Conservation (phyloP, 2,113 vertebrate species). For the Brachyistius frenatus region DNA sequence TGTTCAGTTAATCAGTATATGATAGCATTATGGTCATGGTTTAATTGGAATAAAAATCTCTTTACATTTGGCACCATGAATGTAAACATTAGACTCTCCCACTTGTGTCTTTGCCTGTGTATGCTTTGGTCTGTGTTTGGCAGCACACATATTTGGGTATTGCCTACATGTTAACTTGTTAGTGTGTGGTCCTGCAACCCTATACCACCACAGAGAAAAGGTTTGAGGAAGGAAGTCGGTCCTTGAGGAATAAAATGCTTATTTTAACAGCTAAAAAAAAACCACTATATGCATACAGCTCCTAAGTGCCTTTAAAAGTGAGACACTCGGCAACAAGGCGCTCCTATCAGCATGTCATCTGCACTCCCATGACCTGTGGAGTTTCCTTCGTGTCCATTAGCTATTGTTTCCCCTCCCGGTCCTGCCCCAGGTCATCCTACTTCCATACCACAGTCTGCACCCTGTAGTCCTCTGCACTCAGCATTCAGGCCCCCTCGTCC, state of each 20-base stretch:
- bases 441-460: conserved; percentile 58
- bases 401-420: conserved; percentile 67
- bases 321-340: conserved; percentile 32
- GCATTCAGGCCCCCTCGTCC: conserved; percentile 21
- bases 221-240: conserved; percentile 48
- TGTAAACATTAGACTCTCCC: conserved; percentile 4
- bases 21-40: background rate
- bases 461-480: conserved; percentile 16
- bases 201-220: background rate
- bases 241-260: conserved; percentile 59
- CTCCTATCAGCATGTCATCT: conserved; percentile 67
- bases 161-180: conserved; percentile 29
- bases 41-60: background rate
- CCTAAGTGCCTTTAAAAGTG: conserved; percentile 55
- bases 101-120: conserved; percentile 29
- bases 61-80: background rate
- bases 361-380: conserved; percentile 59
- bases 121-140: conserved; percentile 36
- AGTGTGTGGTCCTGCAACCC: conserved; percentile 69
- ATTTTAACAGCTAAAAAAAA: conserved; percentile 55
- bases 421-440: conserved; percentile 51
- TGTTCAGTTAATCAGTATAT: background rate
- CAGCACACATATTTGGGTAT: conserved; percentile 21
- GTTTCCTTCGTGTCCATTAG: conserved; percentile 73
- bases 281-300: conserved; percentile 12